Evolutionary conservation across 2,888 invertebrate species (phyloP), one percentile per base, ranked within the genome.

Genomic region (Polietes domitor): DNA sequence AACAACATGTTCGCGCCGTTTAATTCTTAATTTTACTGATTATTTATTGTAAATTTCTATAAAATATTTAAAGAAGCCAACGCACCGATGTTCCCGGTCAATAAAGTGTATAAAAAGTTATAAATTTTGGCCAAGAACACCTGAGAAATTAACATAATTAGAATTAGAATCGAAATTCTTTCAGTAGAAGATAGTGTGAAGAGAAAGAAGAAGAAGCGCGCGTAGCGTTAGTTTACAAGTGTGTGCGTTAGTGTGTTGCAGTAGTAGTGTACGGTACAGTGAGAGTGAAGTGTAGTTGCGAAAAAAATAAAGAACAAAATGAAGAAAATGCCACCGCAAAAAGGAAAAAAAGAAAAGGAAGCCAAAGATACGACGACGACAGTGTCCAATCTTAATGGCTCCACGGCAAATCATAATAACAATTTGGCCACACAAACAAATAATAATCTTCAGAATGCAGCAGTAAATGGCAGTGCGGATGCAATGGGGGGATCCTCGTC

Each of bases 261-360:
- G 72, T 77, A 85, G 83, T 17, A 28, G 37, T 6, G 19, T 17
- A n/a, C n/a, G n/a, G n/a, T n/a, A n/a, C n/a, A n/a, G n/a, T n/a
- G n/a, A n/a, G n/a, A n/a, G n/a, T n/a, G 32, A 5, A 24, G 58
- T 19, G 63, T 63, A 37, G 19, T 68, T 55, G 70, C 70, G 65
- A 72, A 61, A 75, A 53, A 65, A 32, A 4, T 32, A 50, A 32
- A 53, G 74, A 24, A 71, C n/a, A 41, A 78, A 41, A 82, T 82
- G 77, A 80, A 84, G 71, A 86, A 86, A 89, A 91, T 91, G 91
- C 91, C 91, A 82, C 92, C 92, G 85, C 89, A 89, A 85, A 92
- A 92, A 87, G 92, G 91, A 88, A 89, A 91, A 88, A 89, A 89
- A 82, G 92, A 92, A 85, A 90, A 89, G 83, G 92, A 92, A 50